phyloP scores from a whole-genome alignment of 2,113 vertebrate genomes.

The Dermatemys mawii region DNA sequence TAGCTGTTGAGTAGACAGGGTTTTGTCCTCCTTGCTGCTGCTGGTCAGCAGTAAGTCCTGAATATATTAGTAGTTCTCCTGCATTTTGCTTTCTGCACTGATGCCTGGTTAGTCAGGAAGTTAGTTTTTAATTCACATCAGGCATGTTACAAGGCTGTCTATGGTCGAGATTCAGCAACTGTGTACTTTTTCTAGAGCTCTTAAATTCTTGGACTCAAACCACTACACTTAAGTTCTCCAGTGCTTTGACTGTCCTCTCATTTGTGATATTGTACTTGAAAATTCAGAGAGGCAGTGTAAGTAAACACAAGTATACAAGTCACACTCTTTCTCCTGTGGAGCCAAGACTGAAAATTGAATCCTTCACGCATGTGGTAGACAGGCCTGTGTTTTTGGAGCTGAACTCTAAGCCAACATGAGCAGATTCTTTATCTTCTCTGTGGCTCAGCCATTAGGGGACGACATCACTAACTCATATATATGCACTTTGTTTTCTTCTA shows the following conservation, averaged over 20 bases:
- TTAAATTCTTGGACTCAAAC: not conserved
- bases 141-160: not conserved
- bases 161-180: fast-evolving
- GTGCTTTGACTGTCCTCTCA: not conserved
- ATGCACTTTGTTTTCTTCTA: not conserved
- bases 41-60: not conserved
- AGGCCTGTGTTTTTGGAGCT: not conserved
- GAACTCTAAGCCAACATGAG: not conserved
- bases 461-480: not conserved
- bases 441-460: not conserved
- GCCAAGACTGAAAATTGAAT: not conserved
- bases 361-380: not conserved
- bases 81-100: not conserved
- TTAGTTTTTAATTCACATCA: not conserved
- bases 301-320: not conserved
- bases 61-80: not conserved
- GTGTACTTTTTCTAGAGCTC: not conserved
- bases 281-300: not conserved
- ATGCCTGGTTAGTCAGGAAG: not conserved
- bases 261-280: not conserved
- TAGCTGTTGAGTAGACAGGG: too few relatives aligned
- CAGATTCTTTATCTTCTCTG: not conserved
- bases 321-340: not conserved
- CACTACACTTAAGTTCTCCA: not conserved
- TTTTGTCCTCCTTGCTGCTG: fast-evolving